Percentiles rank a stretch among this genome's conserved stretches.
Evolutionary conservation across 2,797 vertebrate genomes (phyloP).

Genomic region (Aplochiton taeniatus): DNA sequence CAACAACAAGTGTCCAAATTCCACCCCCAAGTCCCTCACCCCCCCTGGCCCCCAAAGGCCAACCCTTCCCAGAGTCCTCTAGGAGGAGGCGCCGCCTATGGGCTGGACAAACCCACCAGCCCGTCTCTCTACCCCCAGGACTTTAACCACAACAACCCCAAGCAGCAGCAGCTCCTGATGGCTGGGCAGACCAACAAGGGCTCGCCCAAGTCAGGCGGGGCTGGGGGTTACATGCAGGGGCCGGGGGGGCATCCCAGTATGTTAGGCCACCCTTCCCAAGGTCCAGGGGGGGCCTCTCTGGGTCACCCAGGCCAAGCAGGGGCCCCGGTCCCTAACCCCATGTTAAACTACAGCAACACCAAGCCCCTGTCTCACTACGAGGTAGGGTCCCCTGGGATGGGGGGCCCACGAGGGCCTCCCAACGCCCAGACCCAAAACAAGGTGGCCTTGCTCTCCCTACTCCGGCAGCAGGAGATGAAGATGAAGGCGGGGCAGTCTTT

Average conservation of each 20-base stretch:
- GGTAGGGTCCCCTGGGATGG: conserved; percentile 77
- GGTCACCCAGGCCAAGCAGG: conserved; percentile 71
- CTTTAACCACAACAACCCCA: conserved; percentile 84
- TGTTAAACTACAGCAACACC: conserved; percentile 92
- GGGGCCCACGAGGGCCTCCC: conserved; percentile 65
- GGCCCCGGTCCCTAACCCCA: conserved; percentile 62
- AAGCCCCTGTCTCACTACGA: conserved; percentile 96
- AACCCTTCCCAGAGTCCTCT: conserved; percentile 83
- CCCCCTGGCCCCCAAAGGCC: conserved; percentile 82
- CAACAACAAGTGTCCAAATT: conserved; percentile 64
- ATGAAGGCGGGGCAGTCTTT: conserved; percentile 84
- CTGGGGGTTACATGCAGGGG: conserved; percentile 77
- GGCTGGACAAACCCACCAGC: conserved; percentile 89
- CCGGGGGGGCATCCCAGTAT: conserved; percentile 76
- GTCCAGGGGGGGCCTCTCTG: conserved; percentile 62
- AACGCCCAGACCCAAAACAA: conserved; percentile 80
- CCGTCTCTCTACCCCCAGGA: conserved; percentile 88
- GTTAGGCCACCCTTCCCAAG: conserved; percentile 76
- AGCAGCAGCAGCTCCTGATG: conserved; percentile 79
- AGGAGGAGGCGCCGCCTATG: conserved; percentile 75
- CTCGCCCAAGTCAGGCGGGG: conserved; percentile 80
- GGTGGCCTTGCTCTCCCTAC: conserved; percentile 76
- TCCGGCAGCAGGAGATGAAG: conserved; percentile 83
- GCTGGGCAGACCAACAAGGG: conserved; percentile 82
- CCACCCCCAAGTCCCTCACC: conserved; percentile 68